Conservation (phyloP, 1,140 invertebrate genomes). For the Lepidostoma basale region DNA sequence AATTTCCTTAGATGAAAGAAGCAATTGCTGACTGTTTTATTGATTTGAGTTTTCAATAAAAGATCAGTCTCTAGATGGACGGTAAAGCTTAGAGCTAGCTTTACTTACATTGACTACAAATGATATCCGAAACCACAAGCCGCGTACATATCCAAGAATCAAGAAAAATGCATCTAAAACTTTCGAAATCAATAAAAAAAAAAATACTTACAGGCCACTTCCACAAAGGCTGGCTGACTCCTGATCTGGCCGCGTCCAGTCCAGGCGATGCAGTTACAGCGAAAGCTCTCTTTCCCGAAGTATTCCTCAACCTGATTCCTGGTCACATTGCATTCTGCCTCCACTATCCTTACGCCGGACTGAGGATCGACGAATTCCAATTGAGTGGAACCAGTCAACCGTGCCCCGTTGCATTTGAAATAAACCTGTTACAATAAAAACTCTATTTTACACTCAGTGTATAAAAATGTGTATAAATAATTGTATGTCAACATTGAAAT, state of each 20-base stretch:
- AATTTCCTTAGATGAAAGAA: too few species aligned
- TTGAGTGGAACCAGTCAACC: conserved; percentile 63
- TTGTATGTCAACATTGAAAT: too few species aligned
- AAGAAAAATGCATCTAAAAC: too few species aligned
- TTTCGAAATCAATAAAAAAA: background rate
- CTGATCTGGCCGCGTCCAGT: conserved; percentile 73
- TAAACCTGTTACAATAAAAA: conserved; percentile 64
- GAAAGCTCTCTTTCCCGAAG: conserved; percentile 83
- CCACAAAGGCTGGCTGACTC: conserved; percentile 81
- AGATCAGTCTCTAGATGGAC: too few species aligned
- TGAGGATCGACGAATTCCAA: conserved; percentile 77
- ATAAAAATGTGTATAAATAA: too few species aligned
- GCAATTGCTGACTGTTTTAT: too few species aligned
- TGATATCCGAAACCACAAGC: too few species aligned
- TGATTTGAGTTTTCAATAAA: too few species aligned
- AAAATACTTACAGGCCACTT: conserved; percentile 85
- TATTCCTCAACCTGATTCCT: conserved; percentile 89
- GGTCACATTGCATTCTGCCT: conserved; percentile 84
- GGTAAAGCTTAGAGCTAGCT: too few species aligned
- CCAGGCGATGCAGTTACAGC: conserved; percentile 90
- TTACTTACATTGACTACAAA: too few species aligned
- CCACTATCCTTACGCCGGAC: conserved; percentile 81
- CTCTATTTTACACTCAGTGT: too few species aligned
- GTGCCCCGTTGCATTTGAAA: conserved; percentile 80
- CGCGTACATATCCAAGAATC: too few species aligned